A percentile compares a stretch with the other conserved stretches of the same genome.
phyloP scores from a whole-genome alignment of 2,888 invertebrate species.

The Dyspetes luteomarginatus region DNA sequence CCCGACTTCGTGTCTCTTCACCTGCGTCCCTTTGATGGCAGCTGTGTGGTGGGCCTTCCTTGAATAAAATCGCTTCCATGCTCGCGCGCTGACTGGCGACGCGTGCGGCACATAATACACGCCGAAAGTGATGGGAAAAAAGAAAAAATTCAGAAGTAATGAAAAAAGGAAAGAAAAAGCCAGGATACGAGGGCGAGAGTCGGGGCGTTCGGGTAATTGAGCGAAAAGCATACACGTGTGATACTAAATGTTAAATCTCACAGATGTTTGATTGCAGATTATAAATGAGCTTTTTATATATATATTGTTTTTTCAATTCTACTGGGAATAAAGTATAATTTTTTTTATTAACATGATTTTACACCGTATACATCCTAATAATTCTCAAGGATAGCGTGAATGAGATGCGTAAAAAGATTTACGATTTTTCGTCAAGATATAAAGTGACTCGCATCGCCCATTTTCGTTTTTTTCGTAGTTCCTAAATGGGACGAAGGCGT shows the following conservation, averaged over 20 bases:
- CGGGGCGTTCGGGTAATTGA: conserved; percentile 36
- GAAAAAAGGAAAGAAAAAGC: conserved; percentile 8
- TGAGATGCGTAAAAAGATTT: too few relatives aligned
- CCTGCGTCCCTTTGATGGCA: conserved; percentile 78
- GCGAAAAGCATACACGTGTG: conserved; percentile 1
- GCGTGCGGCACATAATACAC: conserved; percentile 70
- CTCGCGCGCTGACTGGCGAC: conserved; percentile 70
- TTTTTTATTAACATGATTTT: too few relatives aligned
- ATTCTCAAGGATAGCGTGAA: too few relatives aligned
- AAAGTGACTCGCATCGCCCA: too few relatives aligned
- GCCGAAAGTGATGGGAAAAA: conserved; percentile 10
- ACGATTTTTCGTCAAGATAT: too few relatives aligned
- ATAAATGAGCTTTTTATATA: neutral
- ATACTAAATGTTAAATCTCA: neutral
- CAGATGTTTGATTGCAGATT: neutral
- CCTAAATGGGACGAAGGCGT: too few relatives aligned
- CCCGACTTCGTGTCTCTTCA: conserved; percentile 73
- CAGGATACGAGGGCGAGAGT: conserved; percentile 15
- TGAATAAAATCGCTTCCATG: conserved; percentile 60
- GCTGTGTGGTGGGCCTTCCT: conserved; percentile 70
- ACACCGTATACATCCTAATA: too few relatives aligned
- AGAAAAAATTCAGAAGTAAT: too few relatives aligned
- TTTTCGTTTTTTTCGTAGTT: too few relatives aligned
- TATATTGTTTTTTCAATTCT: too few relatives aligned
- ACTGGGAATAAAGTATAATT: too few relatives aligned